Percentiles rank a stretch among this genome's conserved stretches.
Conservation (phyloP, 2,113 vertebrate genomes). For the Chiloscyllium plagiosum region DNA sequence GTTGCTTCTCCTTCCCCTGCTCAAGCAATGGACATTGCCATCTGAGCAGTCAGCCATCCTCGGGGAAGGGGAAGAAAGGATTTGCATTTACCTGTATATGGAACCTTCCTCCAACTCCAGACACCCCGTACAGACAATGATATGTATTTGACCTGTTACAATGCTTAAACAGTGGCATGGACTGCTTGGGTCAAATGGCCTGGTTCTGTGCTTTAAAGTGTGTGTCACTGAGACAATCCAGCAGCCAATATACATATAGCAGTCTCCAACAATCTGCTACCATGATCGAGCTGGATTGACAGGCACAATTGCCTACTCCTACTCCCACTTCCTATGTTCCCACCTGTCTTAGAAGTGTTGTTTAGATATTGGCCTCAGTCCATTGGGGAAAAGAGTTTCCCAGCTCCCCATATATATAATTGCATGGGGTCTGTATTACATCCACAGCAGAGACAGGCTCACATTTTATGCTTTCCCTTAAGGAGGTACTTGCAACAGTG, state of each 20-base stretch:
- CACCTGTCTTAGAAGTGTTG: neutral
- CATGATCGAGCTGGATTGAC: too few relatives aligned
- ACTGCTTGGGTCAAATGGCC: too few relatives aligned
- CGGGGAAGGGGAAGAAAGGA: neutral
- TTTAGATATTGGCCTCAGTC: neutral
- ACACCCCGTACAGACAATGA: too few relatives aligned
- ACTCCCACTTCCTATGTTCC: too few relatives aligned
- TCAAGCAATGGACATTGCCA: neutral
- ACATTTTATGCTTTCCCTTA: neutral
- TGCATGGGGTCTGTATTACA: neutral
- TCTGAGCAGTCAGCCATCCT: neutral
- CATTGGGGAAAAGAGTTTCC: neutral
- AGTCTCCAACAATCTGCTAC: neutral
- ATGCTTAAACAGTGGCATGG: too few relatives aligned
- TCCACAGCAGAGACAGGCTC: neutral
- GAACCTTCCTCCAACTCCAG: neutral
- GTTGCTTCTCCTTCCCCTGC: neutral
- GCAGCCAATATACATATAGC: neutral
- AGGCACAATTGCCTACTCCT: too few relatives aligned
- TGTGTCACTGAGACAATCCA: neutral
- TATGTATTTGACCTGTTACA: too few relatives aligned
- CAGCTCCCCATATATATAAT: neutral
- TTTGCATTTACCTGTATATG: neutral
- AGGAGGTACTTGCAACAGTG: neutral
- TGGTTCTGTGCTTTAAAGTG: too few relatives aligned